Conservation (phyloP, 2,888 invertebrate species). For the Eumacrocentrus americanus region DNA sequence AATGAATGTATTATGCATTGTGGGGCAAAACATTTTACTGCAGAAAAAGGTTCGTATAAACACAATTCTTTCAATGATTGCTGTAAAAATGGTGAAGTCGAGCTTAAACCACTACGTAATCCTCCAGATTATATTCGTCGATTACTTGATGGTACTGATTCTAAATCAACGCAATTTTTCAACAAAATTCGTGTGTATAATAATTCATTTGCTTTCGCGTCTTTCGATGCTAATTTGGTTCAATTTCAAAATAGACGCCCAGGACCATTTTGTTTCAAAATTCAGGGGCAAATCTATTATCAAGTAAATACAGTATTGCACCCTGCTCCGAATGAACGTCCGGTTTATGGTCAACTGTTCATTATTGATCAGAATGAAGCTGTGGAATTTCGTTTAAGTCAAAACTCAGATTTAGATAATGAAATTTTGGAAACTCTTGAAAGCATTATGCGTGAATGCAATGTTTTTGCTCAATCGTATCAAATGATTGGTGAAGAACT, state of each 20-base stretch:
- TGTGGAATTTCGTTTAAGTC: conserved; percentile 18
- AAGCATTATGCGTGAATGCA: conserved; percentile 30
- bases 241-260: conserved; percentile 27
- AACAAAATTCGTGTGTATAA: conserved; percentile 29
- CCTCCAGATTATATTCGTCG: conserved; percentile 25
- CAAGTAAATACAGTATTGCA: conserved; percentile 32
- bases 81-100: conserved; percentile 28
- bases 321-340: conserved; percentile 25
- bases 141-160: conserved; percentile 25
- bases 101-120: conserved; percentile 15
- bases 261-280: conserved; percentile 29
- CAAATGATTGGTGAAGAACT: conserved; percentile 37
- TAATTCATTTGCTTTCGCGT: conserved; percentile 31
- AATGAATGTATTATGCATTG: conserved; percentile 20
- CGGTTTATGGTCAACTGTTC: conserved; percentile 36
- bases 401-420: conserved; percentile 21
- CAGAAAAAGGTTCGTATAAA: conserved; percentile 22
- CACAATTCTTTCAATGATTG: conserved; percentile 31
- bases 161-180: conserved; percentile 24
- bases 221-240: conserved; percentile 35
- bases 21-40: conserved; percentile 14
- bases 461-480: conserved; percentile 34
- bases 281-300: background rate
- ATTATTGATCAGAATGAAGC: conserved; percentile 36
- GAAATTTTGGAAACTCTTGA: conserved; percentile 28